phyloP scores from a whole-genome alignment of 1,140 invertebrate genomes.

The Meloidogyne hapla region DNA sequence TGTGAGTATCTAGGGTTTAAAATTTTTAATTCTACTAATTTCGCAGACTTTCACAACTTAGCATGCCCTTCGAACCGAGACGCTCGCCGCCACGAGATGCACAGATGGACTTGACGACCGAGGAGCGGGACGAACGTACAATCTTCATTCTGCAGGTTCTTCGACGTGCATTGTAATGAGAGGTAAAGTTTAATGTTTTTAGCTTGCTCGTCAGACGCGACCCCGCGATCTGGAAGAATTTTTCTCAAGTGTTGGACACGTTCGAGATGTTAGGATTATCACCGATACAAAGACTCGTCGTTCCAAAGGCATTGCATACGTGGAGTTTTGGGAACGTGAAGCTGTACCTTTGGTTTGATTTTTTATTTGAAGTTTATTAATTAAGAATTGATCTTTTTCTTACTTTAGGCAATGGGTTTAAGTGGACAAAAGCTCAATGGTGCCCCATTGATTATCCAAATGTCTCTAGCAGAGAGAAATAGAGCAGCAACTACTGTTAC shows the following conservation, averaged over 20 bases:
- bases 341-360: constrained; percentile 80
- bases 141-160: constrained; percentile 94
- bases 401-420: constrained; percentile 82
- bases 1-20: constrained; percentile 47
- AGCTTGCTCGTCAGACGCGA: constrained; percentile 76
- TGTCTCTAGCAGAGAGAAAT: constrained; percentile 97
- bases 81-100: constrained; percentile 57
- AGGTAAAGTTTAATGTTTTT: constrained; percentile 56
- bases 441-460: constrained; percentile 94
- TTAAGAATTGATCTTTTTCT: background rate
- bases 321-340: constrained; percentile 97
- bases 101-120: constrained; percentile 77
- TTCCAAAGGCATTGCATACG: constrained; percentile 98
- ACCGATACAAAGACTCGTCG: constrained; percentile 97
- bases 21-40: constrained; percentile 20
- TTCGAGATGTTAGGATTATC: constrained; percentile 94
- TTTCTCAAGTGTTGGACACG: constrained; percentile 96
- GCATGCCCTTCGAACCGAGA: constrained; percentile 62
- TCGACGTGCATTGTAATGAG: background rate
- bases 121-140: constrained; percentile 94
- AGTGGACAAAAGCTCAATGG: constrained; percentile 93
- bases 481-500: constrained; percentile 72
- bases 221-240: constrained; percentile 97
- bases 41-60: constrained; percentile 43
- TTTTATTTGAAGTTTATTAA: background rate